Evolutionary conservation across 1,140 invertebrate species (phyloP).

Genomic region (Penaeus japonicus): DNA sequence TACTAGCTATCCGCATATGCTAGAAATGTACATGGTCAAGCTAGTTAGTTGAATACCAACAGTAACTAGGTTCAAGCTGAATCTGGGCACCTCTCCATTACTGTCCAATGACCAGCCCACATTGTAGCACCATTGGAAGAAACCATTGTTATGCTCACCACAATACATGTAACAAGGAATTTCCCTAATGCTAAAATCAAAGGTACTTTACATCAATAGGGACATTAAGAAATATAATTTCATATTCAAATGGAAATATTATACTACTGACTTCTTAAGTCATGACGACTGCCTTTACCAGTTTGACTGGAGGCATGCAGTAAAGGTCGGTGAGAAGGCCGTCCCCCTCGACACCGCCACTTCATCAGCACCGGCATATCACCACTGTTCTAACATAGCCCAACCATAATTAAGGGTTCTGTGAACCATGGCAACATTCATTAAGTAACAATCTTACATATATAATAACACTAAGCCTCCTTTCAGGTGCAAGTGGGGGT

Average conservation of each 20-base stretch:
- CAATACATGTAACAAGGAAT: conserved; percentile 35
- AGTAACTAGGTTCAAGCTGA: conserved; percentile 19
- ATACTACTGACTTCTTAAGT: conserved; percentile 43
- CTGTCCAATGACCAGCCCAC: conserved; percentile 34
- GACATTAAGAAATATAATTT: conserved; percentile 55
- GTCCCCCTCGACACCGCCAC: neutral
- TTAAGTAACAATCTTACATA: conserved; percentile 48
- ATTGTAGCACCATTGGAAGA: conserved; percentile 51
- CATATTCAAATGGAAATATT: conserved; percentile 50
- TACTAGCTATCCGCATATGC: conserved; percentile 9
- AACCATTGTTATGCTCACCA: conserved; percentile 39
- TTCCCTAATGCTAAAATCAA: conserved; percentile 33
- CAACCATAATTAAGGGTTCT: neutral
- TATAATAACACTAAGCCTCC: conserved; percentile 45
- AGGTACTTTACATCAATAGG: conserved; percentile 44
- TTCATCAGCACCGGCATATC: neutral
- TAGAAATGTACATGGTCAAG: too few species aligned
- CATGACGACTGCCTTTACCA: conserved; percentile 22
- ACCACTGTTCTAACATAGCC: neutral
- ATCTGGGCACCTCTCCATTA: neutral
- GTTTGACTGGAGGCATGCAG: conserved; percentile 32
- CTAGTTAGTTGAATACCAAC: neutral
- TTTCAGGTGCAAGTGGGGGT: conserved; percentile 33
- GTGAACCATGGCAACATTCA: conserved; percentile 23
- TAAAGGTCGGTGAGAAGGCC: neutral